These are phyloP conservation scores for Orchesellides sinensis DNA, from an alignment of 2,888 invertebrate genomes.

Conservation along the genomic window DNA sequence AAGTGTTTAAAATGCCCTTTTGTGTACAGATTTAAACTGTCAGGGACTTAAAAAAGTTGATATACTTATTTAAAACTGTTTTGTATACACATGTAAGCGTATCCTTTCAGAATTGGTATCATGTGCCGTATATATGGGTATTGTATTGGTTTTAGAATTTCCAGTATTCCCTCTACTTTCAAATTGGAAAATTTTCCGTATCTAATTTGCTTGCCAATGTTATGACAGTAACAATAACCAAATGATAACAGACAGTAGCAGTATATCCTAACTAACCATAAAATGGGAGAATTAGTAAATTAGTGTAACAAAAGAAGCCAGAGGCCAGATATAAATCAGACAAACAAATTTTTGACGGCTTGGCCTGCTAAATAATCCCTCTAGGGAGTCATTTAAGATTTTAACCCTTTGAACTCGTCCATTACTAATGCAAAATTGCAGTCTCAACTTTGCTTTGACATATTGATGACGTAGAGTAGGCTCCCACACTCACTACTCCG, in stretches of 20 bases:
- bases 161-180: no score
- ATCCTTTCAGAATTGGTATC: no score
- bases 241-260: background rate
- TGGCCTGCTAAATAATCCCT: slow-evolving; percentile 61
- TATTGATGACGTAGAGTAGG: background rate
- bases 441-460: slow-evolving; percentile 58
- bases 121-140: no score
- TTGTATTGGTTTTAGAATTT: no score
- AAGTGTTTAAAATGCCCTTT: background rate
- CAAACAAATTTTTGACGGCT: slow-evolving; percentile 57
- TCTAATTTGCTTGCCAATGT: slow-evolving; percentile 35
- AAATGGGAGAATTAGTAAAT: slow-evolving; percentile 54
- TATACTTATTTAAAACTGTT: no score
- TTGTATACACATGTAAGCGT: background rate
- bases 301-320: slow-evolving; percentile 54
- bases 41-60: no score
- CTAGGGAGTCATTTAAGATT: slow-evolving; percentile 59
- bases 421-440: slow-evolving; percentile 57
- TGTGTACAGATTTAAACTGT: no score
- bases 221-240: background rate
- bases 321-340: slow-evolving; percentile 48
- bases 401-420: slow-evolving; percentile 64
- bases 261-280: background rate
- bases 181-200: slow-evolving; percentile 47
- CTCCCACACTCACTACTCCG: no score